Evolutionary conservation across 2,797 vertebrate species (phyloP).

Genomic region (Trachops cirrhosus): DNA sequence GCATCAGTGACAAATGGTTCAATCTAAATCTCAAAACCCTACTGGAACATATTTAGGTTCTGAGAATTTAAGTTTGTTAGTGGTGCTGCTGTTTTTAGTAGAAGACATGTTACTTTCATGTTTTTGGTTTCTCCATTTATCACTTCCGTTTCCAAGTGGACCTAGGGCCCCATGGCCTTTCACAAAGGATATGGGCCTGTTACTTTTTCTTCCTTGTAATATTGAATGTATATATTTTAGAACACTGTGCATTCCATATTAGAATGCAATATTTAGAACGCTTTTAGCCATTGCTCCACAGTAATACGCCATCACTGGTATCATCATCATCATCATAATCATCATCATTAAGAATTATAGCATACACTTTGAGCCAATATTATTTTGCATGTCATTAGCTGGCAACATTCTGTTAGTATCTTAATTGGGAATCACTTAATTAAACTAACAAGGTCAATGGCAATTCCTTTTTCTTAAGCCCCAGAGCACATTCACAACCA

Average conservation of each 20-base stretch:
- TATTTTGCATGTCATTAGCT: slow-evolving; percentile 32
- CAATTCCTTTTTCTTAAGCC: slow-evolving; percentile 37
- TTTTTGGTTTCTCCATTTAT: not conserved
- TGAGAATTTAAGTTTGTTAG: not conserved
- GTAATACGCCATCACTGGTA: not conserved
- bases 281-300: not conserved
- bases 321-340: not conserved
- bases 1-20: not conserved
- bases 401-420: slow-evolving; percentile 17
- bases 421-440: slow-evolving; percentile 61
- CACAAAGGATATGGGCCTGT: not conserved
- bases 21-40: not conserved
- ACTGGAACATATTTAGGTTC: not conserved
- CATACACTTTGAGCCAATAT: not conserved
- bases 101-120: not conserved
- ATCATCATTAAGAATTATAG: not conserved
- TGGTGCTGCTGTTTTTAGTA: not conserved
- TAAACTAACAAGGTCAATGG: slow-evolving; percentile 61
- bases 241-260: not conserved
- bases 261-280: too few relatives aligned
- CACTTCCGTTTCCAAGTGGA: not conserved
- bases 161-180: not conserved
- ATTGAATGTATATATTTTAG: not conserved
- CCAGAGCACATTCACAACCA: slow-evolving; percentile 30
- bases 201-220: not conserved